These are phyloP conservation scores for Sebastes dallii DNA, from an alignment of 2,797 vertebrate species.

Conservation along the genomic window DNA sequence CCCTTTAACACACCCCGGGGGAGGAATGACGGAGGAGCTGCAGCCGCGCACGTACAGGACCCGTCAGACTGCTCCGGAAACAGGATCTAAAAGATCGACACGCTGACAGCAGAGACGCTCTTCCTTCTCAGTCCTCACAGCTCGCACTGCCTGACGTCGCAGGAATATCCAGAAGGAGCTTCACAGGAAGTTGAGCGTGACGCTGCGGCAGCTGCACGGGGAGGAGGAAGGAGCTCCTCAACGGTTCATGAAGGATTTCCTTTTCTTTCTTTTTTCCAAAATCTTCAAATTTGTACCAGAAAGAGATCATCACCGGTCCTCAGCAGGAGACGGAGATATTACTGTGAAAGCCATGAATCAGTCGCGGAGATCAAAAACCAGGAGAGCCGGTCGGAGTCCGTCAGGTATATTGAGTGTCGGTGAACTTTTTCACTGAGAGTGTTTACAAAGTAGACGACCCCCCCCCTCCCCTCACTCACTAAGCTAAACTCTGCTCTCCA, in stretches of 20 bases:
- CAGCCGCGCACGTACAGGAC: background rate
- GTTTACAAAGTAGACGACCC: slow-evolving; percentile 70
- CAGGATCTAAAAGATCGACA: background rate
- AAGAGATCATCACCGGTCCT: background rate
- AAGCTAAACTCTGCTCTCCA: slow-evolving; percentile 20
- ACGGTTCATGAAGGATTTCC: slow-evolving; percentile 78
- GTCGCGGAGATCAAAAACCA: slow-evolving; percentile 40
- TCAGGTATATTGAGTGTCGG: slow-evolving; percentile 47
- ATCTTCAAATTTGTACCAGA: slow-evolving; percentile 31
- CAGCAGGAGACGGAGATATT: background rate
- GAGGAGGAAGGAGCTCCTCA: background rate
- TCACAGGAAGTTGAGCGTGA: background rate
- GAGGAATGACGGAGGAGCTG: slow-evolving; percentile 64
- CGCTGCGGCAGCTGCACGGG: background rate
- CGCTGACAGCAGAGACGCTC: background rate
- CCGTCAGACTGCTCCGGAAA: background rate
- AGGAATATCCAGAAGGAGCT: background rate
- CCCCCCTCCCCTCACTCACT: background rate
- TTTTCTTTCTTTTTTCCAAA: slow-evolving; percentile 7
- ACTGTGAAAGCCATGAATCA: slow-evolving; percentile 62
- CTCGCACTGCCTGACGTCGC: slow-evolving; percentile 41
- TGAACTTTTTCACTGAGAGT: slow-evolving; percentile 48
- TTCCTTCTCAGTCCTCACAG: background rate
- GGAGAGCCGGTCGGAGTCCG: slow-evolving; percentile 36
- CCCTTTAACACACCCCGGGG: slow-evolving; percentile 43